Evolutionary conservation across 1,140 invertebrate genomes (phyloP).

Genomic region (Ylistrum balloti): DNA sequence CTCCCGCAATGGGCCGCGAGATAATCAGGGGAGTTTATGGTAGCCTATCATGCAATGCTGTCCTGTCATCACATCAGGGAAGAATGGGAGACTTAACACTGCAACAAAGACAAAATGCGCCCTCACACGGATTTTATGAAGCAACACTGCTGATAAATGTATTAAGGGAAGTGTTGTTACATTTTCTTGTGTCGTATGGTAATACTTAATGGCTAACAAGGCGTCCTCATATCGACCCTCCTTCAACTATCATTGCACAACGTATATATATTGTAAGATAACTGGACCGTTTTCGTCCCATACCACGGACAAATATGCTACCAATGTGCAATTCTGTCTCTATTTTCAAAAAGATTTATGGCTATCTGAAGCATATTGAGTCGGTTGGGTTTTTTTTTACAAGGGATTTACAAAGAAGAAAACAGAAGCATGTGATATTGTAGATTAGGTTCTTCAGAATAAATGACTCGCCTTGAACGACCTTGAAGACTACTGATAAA

Average conservation of each 20-base stretch:
- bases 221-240: not conserved
- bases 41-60: not conserved
- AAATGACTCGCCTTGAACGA: too few relatives aligned
- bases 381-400: too few relatives aligned
- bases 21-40: not conserved
- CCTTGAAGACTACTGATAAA: too few relatives aligned
- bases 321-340: too few relatives aligned
- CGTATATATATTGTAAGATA: too few relatives aligned
- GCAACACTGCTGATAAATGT: not conserved
- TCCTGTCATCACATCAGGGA: not conserved
- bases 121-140: not conserved
- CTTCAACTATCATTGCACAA: not conserved
- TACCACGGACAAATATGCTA: too few relatives aligned
- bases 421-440: too few relatives aligned
- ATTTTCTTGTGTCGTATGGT: not conserved
- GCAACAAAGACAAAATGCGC: not conserved
- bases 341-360: too few relatives aligned
- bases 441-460: too few relatives aligned
- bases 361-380: too few relatives aligned
- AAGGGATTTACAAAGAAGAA: too few relatives aligned
- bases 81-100: not conserved
- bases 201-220: not conserved
- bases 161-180: not conserved
- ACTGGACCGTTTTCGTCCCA: too few relatives aligned
- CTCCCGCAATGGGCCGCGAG: not conserved